A percentile compares a stretch with the other conserved stretches of the same genome.
These are phyloP conservation scores for Arothron firmamentum DNA, from an alignment of 2,113 vertebrate species.

Conservation along the genomic window DNA sequence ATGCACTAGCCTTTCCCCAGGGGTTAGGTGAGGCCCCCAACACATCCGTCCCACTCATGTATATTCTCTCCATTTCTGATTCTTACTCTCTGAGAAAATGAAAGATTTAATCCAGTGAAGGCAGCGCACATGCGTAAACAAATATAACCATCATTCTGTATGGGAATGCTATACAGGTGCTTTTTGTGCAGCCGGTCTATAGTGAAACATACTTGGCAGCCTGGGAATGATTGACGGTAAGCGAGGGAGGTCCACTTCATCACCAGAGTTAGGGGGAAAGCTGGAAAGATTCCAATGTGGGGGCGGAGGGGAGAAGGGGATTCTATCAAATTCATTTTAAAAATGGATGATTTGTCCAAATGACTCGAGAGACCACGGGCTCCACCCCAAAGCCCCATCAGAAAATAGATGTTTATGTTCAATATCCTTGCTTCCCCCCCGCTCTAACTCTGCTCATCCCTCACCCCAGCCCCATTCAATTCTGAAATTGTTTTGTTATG, in stretches of 20 bases:
- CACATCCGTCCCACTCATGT: slow-evolving; percentile 53
- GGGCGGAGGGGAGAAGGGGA: slow-evolving; percentile 18
- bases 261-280: slow-evolving; percentile 28
- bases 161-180: slow-evolving; percentile 11
- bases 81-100: slow-evolving; percentile 37
- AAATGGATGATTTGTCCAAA: slow-evolving; percentile 67
- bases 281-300: slow-evolving; percentile 35
- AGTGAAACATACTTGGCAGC: neutral
- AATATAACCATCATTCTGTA: slow-evolving; percentile 30
- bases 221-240: slow-evolving; percentile 43
- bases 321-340: slow-evolving; percentile 64
- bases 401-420: slow-evolving; percentile 68
- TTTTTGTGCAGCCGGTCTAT: slow-evolving; percentile 1
- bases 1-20: slow-evolving; percentile 62
- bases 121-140: slow-evolving; percentile 23
- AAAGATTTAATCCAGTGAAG: slow-evolving; percentile 46
- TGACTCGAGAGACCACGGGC: slow-evolving; percentile 47
- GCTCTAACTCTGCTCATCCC: slow-evolving; percentile 19
- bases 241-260: slow-evolving; percentile 16
- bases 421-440: slow-evolving; percentile 41
- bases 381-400: slow-evolving; percentile 33
- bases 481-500: slow-evolving; percentile 68
- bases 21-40: slow-evolving; percentile 55
- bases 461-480: slow-evolving; percentile 43
- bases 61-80: slow-evolving; percentile 6